Base-by-base conservation (phyloP, 2,888 invertebrate species). In the Melangyna quadrimaculata region DNA sequence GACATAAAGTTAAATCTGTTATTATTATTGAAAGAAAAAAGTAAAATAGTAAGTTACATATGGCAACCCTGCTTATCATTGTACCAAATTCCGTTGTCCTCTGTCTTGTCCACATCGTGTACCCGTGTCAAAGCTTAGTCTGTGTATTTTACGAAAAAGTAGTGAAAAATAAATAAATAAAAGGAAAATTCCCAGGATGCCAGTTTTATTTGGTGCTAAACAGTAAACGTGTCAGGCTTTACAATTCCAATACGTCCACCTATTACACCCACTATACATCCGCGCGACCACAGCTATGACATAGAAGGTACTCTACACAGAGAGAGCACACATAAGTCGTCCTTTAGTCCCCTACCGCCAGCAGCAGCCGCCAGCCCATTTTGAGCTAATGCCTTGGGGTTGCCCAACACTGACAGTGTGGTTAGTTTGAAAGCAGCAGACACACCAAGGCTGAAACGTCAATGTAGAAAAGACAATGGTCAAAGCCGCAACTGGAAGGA, bases 211-310 rank as follows among this genome's bases (percentile, higher is more conserved):
- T 75, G 80, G 84, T 72, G 84, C 75, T 84, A 84, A 84, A 84
- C 80, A 84, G 84, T 72, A 84, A 80, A 84, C 84, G 84, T 84
- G 84, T 84, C 84, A 80, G 72, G 84, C 75, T 80, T 84, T 80
- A 80, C 84, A 84, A 84, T 84, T 84, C 71, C 74, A 80, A 75
- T 80, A 75, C 75, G 45, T 71, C 71, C 71, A 80, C 51, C 80
- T 84, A 75, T 67, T 61, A 59, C 70, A 67, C 45, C 65, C 65
- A 65, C 57, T 40, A 19, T 24, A 67, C 51, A 67, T 67, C 51
- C 19, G 71, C 78, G 59, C 32, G 35, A 61, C 51, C 72, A 59
- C 72, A 61, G 35, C 72, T 57, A 48, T 67, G 70, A 70, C 55
- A 70, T n/a, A 35, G 17, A 32, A 32, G 19, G 22, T 35, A 40